phyloP scores from a whole-genome alignment of 2,888 invertebrate genomes.

The Catocala fraxini region DNA sequence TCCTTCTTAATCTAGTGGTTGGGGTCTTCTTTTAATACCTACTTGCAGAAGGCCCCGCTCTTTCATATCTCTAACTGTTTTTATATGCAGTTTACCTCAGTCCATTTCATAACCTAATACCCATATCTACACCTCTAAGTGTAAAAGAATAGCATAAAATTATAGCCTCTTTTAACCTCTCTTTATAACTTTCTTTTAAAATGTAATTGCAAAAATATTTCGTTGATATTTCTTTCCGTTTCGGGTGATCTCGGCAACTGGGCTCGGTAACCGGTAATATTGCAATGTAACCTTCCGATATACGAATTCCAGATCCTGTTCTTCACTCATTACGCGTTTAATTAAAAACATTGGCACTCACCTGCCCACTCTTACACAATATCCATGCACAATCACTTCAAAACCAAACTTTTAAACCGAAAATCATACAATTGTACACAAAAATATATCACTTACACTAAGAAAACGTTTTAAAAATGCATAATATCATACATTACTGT shows the following conservation, averaged over 20 bases:
- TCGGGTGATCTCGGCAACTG: neutral
- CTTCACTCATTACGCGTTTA: slow-evolving; percentile 20
- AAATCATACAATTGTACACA: slow-evolving; percentile 14
- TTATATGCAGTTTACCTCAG: too few species aligned
- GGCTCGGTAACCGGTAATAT: slow-evolving; percentile 27
- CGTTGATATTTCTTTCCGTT: neutral
- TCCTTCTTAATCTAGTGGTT: too few species aligned
- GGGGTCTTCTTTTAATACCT: too few species aligned
- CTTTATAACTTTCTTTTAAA: too few species aligned
- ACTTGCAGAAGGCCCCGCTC: too few species aligned
- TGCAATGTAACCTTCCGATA: slow-evolving; percentile 28
- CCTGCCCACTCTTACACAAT: slow-evolving; percentile 47
- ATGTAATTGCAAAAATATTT: too few species aligned
- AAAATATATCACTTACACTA: slow-evolving; percentile 35
- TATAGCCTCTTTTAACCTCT: too few species aligned
- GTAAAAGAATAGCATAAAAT: too few species aligned
- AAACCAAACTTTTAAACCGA: slow-evolving; percentile 21
- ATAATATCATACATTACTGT: neutral
- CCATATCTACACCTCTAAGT: too few species aligned
- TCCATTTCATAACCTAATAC: too few species aligned
- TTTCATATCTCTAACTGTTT: too few species aligned
- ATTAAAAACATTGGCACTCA: slow-evolving; percentile 38
- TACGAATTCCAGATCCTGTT: slow-evolving; percentile 35
- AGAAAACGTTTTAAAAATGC: slow-evolving; percentile 13
- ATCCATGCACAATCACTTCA: slow-evolving; percentile 44